Conservation (phyloP, 2,113 vertebrate genomes). For the Mesocricetus auratus region DNA sequence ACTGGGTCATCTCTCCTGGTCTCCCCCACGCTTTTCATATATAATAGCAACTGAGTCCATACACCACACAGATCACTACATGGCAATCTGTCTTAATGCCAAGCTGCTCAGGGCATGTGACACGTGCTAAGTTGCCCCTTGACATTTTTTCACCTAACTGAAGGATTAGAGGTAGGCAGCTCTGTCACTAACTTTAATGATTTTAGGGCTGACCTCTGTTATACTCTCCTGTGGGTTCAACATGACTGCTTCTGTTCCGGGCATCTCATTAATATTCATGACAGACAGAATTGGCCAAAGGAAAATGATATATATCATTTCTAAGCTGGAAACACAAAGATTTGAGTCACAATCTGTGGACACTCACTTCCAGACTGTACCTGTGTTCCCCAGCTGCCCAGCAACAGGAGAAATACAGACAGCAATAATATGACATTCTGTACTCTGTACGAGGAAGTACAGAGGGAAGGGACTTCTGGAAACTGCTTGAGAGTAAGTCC, state of each 20-base stretch:
- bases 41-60: neutral
- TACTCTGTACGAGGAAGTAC: accelerated
- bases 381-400: neutral
- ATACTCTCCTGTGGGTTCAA: neutral
- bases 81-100: neutral
- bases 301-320: neutral
- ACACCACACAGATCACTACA: neutral
- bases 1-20: no score
- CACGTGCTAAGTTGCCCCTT: neutral
- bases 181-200: neutral
- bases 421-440: neutral
- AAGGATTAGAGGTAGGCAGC: neutral
- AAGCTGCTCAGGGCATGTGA: neutral
- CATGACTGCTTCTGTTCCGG: neutral
- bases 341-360: neutral
- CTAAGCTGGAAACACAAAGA: neutral
- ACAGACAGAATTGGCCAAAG: neutral
- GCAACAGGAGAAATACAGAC: neutral
- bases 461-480: neutral
- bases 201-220: neutral
- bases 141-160: neutral
- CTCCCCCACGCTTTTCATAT: no score
- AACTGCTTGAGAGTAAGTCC: neutral
- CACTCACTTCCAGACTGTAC: neutral
- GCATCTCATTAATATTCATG: neutral